Conservation (phyloP, 1,140 invertebrate species). For the Musca vetustissima region DNA sequence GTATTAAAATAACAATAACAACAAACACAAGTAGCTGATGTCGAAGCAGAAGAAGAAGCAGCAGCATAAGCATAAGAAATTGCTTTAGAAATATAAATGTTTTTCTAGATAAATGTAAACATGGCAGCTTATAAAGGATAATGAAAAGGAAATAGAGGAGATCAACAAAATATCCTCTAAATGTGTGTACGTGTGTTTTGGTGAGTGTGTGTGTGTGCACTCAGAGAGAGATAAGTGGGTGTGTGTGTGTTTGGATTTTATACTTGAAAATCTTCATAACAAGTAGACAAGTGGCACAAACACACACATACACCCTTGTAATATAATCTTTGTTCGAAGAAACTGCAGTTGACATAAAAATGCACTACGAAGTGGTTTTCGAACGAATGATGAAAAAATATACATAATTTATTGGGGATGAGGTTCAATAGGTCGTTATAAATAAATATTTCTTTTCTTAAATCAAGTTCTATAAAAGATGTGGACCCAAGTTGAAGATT, state of each 20-base stretch:
- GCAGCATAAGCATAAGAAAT: not conserved
- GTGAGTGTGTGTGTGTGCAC: not conserved
- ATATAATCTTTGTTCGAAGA: too few species aligned
- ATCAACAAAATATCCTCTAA: not conserved
- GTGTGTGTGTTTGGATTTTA: too few species aligned
- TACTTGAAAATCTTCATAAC: too few species aligned
- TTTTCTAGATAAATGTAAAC: conserved; percentile 15
- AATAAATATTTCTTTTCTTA: too few species aligned
- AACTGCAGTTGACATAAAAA: too few species aligned
- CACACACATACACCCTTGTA: not conserved
- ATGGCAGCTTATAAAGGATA: conserved; percentile 4
- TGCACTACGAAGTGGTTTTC: too few species aligned
- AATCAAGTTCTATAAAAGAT: too few species aligned
- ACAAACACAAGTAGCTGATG: not conserved
- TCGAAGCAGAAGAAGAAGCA: not conserved
- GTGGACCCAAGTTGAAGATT: too few species aligned
- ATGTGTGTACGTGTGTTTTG: conserved; percentile 20
- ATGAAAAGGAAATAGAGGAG: not conserved
- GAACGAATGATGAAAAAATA: too few species aligned
- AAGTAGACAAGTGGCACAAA: not conserved
- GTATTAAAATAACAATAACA: too few species aligned
- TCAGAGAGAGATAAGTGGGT: not conserved
- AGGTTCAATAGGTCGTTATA: too few species aligned
- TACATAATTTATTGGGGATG: too few species aligned
- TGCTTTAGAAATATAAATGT: conserved; percentile 11